Percentiles rank a stretch among this genome's conserved stretches.
Conservation (phyloP, 2,797 vertebrate species). For the Dendrocincla fuliginosa region DNA sequence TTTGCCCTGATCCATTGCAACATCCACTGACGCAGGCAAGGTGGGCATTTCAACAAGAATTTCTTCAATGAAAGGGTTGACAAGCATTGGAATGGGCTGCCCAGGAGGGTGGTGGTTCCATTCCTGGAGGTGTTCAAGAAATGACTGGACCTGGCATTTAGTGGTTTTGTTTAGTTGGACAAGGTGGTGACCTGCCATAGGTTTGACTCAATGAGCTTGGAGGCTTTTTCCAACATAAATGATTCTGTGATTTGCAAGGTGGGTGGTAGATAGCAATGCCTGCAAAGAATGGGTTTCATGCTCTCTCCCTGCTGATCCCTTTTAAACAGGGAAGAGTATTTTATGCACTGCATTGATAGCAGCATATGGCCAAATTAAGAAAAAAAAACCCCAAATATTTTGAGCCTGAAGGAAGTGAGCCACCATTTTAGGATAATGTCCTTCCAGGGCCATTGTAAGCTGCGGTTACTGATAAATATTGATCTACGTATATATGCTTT, state of each 20-base stretch:
- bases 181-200: neutral
- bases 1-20: neutral
- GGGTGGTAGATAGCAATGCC: neutral
- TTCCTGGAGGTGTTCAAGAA: neutral
- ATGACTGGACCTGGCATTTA: neutral
- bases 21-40: accelerated
- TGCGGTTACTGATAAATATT: neutral
- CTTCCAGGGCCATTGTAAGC: neutral
- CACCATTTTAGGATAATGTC: neutral
- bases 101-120: no score
- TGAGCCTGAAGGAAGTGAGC: neutral
- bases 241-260: neutral
- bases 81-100: neutral
- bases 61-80: neutral
- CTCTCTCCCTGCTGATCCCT: neutral
- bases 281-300: accelerated
- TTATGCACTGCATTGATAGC: neutral
- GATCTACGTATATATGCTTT: neutral
- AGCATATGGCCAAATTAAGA: neutral
- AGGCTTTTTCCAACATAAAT: neutral
- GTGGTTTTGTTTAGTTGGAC: accelerated
- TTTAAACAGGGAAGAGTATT: neutral
- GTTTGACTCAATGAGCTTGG: neutral
- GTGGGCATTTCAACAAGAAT: neutral
- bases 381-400: neutral